Base-by-base conservation (phyloP, 2,797 vertebrate genomes). In the Danio aesculapii region DNA sequence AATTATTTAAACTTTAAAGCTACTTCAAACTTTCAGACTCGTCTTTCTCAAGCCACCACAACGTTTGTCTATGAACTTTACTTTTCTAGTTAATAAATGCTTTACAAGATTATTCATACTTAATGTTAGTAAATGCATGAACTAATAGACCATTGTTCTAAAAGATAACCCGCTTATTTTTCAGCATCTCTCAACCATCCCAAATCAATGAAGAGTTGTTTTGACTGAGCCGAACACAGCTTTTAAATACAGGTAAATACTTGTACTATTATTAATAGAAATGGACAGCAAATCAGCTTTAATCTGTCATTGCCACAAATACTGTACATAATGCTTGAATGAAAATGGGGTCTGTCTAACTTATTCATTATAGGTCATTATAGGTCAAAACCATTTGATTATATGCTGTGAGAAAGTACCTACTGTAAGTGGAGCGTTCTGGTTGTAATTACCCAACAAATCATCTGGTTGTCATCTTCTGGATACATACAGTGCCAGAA, bases 181-280 rank as follows among this genome's bases (percentile, higher is more conserved):
- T 76, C 41, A 76, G 14, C 14, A 53, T 57, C 62, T 67, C 9
- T 69, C 64, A 58, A 41, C 53, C 75, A 68, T 12, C n/a, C n/a
- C n/a, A n/a, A 63, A 80, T 49, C 63, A 70, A 81, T 70, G 55
- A 46, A 46, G 61, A 50, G 61, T 73, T 58, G 43, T 49, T 61
- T 58, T 61, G 71, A 79, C 43, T 64, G 57, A 59, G 17, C 52
- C 19, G 19, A 49, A 64, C 63, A 61, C 46, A 58, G 68, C 41
- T 67, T 46, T 46, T 19, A n/a, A 58, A 67, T 39, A 8, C 52
- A 57, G 43, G 13, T 6, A 0, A 2, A 64, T 47, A 4, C 19
- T 58, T 72, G 58, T 30, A 30, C 14, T 41, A 21, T 58, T 72
- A 46, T 21, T 43, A 11, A 55, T 6, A 6, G 17, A 58, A 72